Base-by-base conservation (phyloP, 2,888 invertebrate genomes). In the Phortica okadai region DNA sequence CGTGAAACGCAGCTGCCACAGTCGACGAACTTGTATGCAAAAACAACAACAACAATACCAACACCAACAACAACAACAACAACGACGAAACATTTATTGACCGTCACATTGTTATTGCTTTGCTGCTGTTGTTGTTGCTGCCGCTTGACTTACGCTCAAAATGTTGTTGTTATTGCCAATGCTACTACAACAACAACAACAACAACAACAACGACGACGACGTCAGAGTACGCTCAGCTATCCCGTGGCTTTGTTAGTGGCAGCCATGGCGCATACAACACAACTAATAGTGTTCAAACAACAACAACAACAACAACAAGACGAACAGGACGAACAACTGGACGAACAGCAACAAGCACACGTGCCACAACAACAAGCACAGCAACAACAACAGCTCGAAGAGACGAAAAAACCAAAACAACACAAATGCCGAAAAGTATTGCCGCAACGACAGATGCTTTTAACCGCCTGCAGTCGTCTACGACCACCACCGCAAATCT, bases 231-330 rank as follows among this genome's bases (percentile, higher is more conserved):
- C 80, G 81, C 81, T 85, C 84, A 80, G 82, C 76, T 85, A 82
- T 81, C 87, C 86, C 89, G 90, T 85, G 83, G 85, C 87, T 82
- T 78, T 82, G 70, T 82, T 86, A 78, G 83, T 83, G 80, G 81
- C 81, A 59, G 79, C 84, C 59, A 88, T 88, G 86, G 88, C 88
- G 78, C 89, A 78, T 77, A 88, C 88, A 85, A 83, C 84, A 50
- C 83, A 81, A 79, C 83, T 89, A 78, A 88, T 88, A 82, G 83
- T 86, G 77, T 83, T 88, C 77, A 86, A 88, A 77, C 87, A 87
- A 50, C 78, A 81, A 76, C 16, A 56, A 69, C 44, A n/a, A 8
- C 62, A 62, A 45, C 67, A 42, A 70, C 11, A 74, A 8, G 64
- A 74, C 33, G 64, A 44, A 58, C 77, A 76, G 54, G 33, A 21